These are phyloP conservation scores for Threskiornis aethiopicus DNA, from an alignment of 2,797 vertebrate genomes.

Conservation along the genomic window DNA sequence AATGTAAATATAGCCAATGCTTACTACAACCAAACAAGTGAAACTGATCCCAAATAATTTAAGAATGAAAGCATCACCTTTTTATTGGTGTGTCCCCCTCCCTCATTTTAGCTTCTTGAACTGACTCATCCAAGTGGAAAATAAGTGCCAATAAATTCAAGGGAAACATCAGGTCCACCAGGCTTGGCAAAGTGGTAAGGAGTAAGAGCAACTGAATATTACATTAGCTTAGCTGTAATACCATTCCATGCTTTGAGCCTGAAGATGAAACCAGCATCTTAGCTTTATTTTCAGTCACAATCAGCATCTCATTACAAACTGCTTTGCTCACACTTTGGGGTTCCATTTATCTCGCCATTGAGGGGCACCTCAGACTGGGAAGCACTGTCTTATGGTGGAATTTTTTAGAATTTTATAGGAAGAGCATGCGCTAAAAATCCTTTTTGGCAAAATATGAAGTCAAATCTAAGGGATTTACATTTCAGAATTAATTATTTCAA, in stretches of 20 bases:
- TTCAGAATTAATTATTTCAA: slow-evolving; percentile 29
- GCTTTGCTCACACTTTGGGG: background rate
- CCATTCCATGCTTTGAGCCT: background rate
- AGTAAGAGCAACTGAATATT: background rate
- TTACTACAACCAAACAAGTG: background rate
- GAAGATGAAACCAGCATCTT: background rate
- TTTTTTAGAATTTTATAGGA: background rate
- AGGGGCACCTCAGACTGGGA: background rate
- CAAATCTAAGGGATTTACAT: slow-evolving; percentile 19
- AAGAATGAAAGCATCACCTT: background rate
- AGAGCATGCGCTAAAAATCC: background rate
- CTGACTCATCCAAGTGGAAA: background rate
- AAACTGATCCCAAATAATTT: background rate
- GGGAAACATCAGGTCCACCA: background rate
- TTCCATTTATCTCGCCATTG: background rate
- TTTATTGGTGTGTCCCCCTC: background rate
- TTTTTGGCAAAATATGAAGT: background rate
- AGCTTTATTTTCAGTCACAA: background rate
- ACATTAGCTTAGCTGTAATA: background rate
- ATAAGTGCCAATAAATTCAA: background rate
- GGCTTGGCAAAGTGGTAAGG: background rate
- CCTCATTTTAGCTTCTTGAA: background rate
- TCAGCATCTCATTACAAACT: background rate
- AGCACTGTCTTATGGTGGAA: background rate
- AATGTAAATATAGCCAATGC: background rate